Base-by-base conservation (phyloP, 2,888 invertebrate genomes). In the Drosophila nr. perissopoda region DNA sequence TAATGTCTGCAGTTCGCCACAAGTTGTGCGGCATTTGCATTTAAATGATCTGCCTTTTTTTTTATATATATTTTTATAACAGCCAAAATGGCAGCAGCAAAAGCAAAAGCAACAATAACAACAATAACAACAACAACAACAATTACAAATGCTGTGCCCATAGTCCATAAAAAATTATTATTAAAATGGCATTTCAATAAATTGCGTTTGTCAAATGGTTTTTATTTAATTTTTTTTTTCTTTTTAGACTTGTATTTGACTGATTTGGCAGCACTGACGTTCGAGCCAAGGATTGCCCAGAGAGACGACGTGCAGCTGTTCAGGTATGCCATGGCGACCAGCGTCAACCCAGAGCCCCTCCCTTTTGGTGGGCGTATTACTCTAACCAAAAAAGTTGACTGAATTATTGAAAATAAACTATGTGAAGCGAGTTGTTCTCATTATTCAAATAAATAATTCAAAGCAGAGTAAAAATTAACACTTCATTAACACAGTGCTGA, bases 241-340 rank as follows among this genome's bases (percentile, higher is more conserved):
- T 18, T 46, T 38, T 25, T 46, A 46, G 46, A 8, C 25, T 46
- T 16, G 27, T 58, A 31, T 54, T 25, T 11, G 27, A 29, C 67
- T 54, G 31, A 61, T 60, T 66, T 66, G 65, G 65, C 40, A 46
- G 38, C 34, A 33, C 42, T 81, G 77, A 78, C 82, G 82, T 66
- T 48, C 46, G 52, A 51, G 38, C 53, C 54, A 51, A 82, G 84
- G 78, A 83, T 86, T 70, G 68, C 46, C 63, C 57, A 48, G 25
- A 29, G 69, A 49, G 82, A 31, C 81, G 88, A 85, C 85, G 85
- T 85, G 85, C 86, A 85, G 27, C 64, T 83, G 72, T 58, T 68
- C 85, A 85, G 86, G 88, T 85, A 82, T 70, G 77, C 86, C 67
- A 77, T 69, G 67, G 64, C 73, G 64, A 8, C 48, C 40, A 27